Evolutionary conservation across 2,888 invertebrate species (phyloP).

Genomic region (Listrodromus nycthemerus): DNA sequence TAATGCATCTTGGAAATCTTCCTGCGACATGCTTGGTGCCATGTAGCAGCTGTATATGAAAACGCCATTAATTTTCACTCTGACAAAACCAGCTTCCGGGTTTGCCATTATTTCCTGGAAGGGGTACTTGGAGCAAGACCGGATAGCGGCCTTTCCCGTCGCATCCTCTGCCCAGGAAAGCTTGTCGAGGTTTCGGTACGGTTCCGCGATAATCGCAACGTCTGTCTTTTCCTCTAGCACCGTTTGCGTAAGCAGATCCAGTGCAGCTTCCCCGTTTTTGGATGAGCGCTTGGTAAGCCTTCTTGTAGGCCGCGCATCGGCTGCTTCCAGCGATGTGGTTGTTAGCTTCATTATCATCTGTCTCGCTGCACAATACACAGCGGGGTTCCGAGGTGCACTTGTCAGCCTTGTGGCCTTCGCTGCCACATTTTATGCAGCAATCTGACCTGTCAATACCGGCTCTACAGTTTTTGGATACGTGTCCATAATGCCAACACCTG

Average conservation of each 20-base stretch:
- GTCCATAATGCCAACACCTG: conserved; percentile 61
- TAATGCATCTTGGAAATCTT: conserved; percentile 50
- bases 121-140: conserved; percentile 48
- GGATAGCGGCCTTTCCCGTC: conserved; percentile 67
- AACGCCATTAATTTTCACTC: conserved; percentile 46
- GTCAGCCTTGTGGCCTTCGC: conserved; percentile 49
- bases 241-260: conserved; percentile 64
- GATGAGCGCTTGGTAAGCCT: conserved; percentile 45
- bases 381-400: conserved; percentile 34
- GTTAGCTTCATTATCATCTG: not conserved
- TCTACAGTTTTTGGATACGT: conserved; percentile 50
- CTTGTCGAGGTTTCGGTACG: conserved; percentile 56
- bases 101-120: conserved; percentile 62
- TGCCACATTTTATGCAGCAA: conserved; percentile 59
- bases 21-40: conserved; percentile 56
- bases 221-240: conserved; percentile 27
- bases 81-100: conserved; percentile 61
- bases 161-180: conserved; percentile 62
- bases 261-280: conserved; percentile 54
- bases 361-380: conserved; percentile 51
- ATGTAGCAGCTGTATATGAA: conserved; percentile 64
- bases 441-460: conserved; percentile 34
- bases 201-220: conserved; percentile 64
- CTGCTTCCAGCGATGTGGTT: conserved; percentile 50
- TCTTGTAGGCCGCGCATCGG: conserved; percentile 55